phyloP scores from a whole-genome alignment of 2,888 invertebrate species.

The Cepaea hortensis region DNA sequence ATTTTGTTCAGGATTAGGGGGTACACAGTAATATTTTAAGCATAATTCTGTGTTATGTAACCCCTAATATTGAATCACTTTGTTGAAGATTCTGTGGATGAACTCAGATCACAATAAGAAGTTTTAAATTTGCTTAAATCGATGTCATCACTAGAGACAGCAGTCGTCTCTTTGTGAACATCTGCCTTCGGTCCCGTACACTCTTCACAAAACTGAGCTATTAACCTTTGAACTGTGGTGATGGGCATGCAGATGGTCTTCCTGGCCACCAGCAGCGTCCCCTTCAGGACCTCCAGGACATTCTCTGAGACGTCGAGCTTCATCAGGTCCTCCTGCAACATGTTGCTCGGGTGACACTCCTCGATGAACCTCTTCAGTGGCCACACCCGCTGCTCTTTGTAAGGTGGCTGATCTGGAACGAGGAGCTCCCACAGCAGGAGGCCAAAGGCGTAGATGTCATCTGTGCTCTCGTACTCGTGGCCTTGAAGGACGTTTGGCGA shows the following conservation, averaged over 20 bases:
- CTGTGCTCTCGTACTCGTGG: constrained; percentile 60
- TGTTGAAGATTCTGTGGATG: background rate
- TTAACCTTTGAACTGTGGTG: constrained; percentile 34
- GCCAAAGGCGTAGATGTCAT: constrained; percentile 68
- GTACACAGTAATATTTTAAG: no score
- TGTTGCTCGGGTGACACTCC: constrained; percentile 54
- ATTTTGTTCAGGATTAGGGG: no score
- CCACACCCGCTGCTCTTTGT: constrained; percentile 49
- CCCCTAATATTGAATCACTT: no score
- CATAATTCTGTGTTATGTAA: no score
- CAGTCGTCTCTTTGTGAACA: background rate
- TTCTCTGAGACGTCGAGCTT: constrained; percentile 23
- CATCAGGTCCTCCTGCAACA: constrained; percentile 52
- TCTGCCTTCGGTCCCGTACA: background rate
- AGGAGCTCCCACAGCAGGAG: constrained; percentile 60
- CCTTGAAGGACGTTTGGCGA: constrained; percentile 69
- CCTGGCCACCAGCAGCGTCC: constrained; percentile 31
- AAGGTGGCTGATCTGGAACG: constrained; percentile 44
- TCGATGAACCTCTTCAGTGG: constrained; percentile 55
- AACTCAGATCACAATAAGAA: background rate
- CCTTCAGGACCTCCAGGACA: constrained; percentile 33
- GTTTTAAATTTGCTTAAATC: constrained; percentile 6
- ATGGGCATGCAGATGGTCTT: constrained; percentile 36
- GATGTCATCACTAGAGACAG: background rate
- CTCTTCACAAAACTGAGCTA: background rate